Conservation (phyloP, 2,113 vertebrate genomes). For the Bos javanicus region DNA sequence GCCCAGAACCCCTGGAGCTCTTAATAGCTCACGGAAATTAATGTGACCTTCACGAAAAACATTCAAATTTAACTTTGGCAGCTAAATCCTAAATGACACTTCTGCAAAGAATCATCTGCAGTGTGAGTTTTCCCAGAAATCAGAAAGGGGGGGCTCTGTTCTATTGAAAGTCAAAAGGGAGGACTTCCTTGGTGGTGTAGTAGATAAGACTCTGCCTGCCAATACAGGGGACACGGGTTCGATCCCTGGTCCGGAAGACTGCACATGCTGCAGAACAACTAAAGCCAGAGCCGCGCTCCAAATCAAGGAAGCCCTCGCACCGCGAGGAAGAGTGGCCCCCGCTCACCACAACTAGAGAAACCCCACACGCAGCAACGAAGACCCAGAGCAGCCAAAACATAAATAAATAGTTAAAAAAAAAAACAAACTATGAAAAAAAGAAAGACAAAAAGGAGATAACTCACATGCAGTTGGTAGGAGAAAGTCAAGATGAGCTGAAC, state of each 20-base stretch:
- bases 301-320: background rate
- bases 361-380: background rate
- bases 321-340: background rate
- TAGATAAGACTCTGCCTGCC: background rate
- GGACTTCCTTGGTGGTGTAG: background rate
- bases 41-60: background rate
- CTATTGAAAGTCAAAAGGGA: background rate
- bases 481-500: slow-evolving; percentile 94
- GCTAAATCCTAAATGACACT: background rate
- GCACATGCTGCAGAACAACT: background rate
- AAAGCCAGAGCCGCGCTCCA: background rate
- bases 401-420: too few relatives aligned
- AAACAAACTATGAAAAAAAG: background rate
- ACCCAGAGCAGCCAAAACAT: background rate
- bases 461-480: slow-evolving; percentile 92
- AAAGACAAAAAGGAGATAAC: slow-evolving; percentile 51
- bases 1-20: background rate
- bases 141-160: background rate
- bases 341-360: background rate
- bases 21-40: background rate
- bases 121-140: background rate
- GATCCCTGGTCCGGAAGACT: background rate
- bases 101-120: background rate
- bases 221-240: background rate
- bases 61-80: background rate